phyloP scores from a whole-genome alignment of 2,888 invertebrate genomes.

The Agonopterix alstromeriana region DNA sequence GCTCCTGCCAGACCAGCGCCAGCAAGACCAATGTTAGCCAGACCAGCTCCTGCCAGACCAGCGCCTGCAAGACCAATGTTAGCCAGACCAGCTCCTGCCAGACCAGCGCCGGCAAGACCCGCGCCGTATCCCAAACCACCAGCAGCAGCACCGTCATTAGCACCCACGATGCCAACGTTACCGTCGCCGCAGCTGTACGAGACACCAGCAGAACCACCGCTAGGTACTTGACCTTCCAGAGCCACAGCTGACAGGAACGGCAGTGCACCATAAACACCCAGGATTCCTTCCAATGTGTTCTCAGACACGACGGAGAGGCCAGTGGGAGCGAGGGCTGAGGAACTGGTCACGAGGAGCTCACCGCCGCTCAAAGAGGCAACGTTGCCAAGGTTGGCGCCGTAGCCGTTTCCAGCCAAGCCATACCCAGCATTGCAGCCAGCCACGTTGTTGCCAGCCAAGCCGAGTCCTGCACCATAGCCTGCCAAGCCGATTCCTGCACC shows the following conservation, averaged over 20 bases:
- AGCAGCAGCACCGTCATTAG: not conserved
- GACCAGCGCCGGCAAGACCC: not conserved
- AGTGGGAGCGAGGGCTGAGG: conserved; percentile 20
- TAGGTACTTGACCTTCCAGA: conserved; percentile 19
- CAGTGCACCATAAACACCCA: conserved; percentile 21
- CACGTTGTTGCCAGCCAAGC: not conserved
- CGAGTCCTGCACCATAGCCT: not conserved
- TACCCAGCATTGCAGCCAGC: not conserved
- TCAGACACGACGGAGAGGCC: conserved; percentile 27
- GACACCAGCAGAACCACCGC: conserved; percentile 23
- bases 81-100: conserved; percentile 5
- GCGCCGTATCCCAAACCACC: not conserved
- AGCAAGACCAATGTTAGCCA: not conserved
- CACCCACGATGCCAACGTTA: conserved; percentile 7
- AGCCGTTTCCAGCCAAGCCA: not conserved
- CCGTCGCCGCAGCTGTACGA: conserved; percentile 25
- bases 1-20: too few species aligned
- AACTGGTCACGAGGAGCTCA: conserved; percentile 12
- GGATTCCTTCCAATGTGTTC: conserved; percentile 26
- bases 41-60: not conserved
- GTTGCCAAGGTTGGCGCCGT: conserved; percentile 1
- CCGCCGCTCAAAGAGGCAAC: conserved; percentile 11
- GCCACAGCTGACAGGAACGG: conserved; percentile 26
- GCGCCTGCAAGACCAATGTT: conserved; percentile 1
- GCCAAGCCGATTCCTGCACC: conserved; percentile 5